These are phyloP conservation scores for Acrocephalus scirpaceus DNA, from an alignment of 2,797 vertebrate genomes.

Conservation along the genomic window DNA sequence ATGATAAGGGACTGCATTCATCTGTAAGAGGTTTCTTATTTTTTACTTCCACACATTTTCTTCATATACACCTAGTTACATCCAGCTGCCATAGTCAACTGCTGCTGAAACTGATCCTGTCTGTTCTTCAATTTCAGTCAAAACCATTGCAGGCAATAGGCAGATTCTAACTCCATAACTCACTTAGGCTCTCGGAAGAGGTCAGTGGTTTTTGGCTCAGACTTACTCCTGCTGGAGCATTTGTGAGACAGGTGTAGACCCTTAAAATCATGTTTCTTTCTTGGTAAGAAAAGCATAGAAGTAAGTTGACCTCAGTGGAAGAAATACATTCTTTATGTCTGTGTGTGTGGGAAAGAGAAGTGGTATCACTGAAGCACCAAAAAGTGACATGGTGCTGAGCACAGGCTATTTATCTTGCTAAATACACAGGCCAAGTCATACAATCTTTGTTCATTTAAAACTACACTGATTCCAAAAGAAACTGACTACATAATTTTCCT, in stretches of 20 bases:
- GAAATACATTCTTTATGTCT: background rate
- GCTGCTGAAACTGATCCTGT: background rate
- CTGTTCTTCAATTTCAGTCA: background rate
- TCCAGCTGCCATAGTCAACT: background rate
- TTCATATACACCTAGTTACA: background rate
- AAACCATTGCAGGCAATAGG: background rate
- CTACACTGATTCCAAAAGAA: constrained; percentile 42
- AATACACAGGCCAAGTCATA: constrained; percentile 15
- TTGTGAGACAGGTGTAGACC: background rate
- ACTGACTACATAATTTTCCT: constrained; percentile 59
- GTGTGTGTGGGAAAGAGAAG: background rate
- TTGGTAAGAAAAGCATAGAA: background rate
- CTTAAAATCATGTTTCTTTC: background rate
- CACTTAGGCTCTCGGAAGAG: background rate
- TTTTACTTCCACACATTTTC: background rate
- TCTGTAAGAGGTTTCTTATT: background rate
- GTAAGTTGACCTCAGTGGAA: background rate
- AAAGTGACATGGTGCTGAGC: background rate
- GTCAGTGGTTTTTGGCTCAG: background rate
- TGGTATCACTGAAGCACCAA: background rate
- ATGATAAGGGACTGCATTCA: background rate
- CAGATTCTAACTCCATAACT: background rate
- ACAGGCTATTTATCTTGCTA: constrained; percentile 41
- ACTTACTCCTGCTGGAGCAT: background rate
- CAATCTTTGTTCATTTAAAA: constrained; percentile 48